Conservation (phyloP, 1,140 invertebrate genomes). For the Leptinotarsa defecta region DNA sequence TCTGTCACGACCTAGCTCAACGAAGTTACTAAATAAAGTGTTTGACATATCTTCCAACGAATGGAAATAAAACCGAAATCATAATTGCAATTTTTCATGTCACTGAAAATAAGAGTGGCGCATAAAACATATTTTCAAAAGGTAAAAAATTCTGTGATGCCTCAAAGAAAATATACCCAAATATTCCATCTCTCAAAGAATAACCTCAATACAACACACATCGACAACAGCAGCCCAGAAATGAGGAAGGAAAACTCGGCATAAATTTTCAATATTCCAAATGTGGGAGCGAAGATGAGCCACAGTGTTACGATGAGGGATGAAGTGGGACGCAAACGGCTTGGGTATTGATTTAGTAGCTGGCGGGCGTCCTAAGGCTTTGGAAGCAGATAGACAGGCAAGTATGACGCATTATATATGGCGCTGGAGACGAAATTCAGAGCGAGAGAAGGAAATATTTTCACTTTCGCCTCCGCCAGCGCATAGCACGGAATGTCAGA, state of each 20-base stretch:
- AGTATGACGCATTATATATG: conserved; percentile 57
- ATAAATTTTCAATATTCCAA: conserved; percentile 40
- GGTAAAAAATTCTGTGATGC: no score
- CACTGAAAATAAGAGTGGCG: no score
- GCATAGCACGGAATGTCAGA: conserved; percentile 2
- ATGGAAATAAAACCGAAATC: no score
- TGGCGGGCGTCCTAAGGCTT: conserved; percentile 53
- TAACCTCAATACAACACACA: no score
- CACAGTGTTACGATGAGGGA: conserved; percentile 38
- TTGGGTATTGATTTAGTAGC: conserved; percentile 56
- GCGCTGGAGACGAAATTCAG: conserved; percentile 53
- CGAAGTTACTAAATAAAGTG: no score
- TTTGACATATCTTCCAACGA: no score
- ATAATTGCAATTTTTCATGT: no score
- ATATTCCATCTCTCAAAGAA: no score
- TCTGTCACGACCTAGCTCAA: no score
- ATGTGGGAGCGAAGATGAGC: conserved; percentile 48
- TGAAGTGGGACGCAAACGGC: conserved; percentile 37
- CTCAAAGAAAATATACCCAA: no score
- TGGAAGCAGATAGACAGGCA: conserved; percentile 55
- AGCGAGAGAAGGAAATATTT: conserved; percentile 22
- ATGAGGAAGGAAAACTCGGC: not conserved
- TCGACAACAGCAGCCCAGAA: not conserved
- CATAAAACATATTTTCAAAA: no score
- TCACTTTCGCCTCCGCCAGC: conserved; percentile 12